These are phyloP conservation scores for Labia minor DNA, from an alignment of 2,888 invertebrate genomes.

Conservation along the genomic window DNA sequence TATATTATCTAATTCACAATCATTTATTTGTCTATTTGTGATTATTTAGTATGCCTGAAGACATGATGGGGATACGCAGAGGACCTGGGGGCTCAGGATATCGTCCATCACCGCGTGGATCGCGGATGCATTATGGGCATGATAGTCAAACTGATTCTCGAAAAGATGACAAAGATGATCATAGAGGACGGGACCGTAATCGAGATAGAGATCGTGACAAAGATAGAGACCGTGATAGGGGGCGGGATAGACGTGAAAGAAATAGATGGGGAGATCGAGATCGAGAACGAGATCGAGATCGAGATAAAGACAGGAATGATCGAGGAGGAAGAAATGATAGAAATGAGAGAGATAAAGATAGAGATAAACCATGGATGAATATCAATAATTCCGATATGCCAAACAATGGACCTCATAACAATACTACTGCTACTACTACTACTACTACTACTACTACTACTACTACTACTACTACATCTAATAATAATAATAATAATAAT, in stretches of 20 bases:
- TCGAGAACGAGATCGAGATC: conserved; percentile 26
- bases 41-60: not conserved
- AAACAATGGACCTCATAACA: too few relatives aligned
- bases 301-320: conserved; percentile 26
- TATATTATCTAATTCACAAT: too few relatives aligned
- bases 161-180: conserved; percentile 17
- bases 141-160: not conserved
- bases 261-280: conserved; percentile 31
- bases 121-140: not conserved
- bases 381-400: conserved; percentile 27
- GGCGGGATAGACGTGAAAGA: conserved; percentile 30
- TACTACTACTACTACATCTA: too few relatives aligned
- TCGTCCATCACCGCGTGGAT: not conserved
- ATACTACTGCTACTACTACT: too few relatives aligned
- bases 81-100: not conserved
- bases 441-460: too few relatives aligned
- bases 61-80: not conserved
- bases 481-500: not conserved
- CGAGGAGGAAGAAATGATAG: conserved; percentile 23
- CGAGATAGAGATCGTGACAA: conserved; percentile 26
- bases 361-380: conserved; percentile 19
- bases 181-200: conserved; percentile 23
- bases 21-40: too few relatives aligned
- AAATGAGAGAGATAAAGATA: conserved; percentile 1
- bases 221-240: conserved; percentile 26